Evolutionary conservation across 2,888 invertebrate genomes (phyloP).

Genomic region (Drosophila paranaensis): DNA sequence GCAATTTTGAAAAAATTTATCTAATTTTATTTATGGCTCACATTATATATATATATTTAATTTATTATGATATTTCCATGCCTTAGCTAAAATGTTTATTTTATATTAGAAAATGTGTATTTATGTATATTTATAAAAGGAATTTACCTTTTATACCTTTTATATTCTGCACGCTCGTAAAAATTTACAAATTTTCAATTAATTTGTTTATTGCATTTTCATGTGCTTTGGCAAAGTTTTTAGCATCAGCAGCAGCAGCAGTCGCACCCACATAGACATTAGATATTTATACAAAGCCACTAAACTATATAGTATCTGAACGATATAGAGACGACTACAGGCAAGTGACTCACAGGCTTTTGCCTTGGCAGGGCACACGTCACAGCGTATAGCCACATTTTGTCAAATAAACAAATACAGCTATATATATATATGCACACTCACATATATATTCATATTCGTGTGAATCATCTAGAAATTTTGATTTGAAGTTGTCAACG

Average conservation of each 20-base stretch:
- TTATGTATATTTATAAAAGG: neutral
- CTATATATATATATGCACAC: neutral
- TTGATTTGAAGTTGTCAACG: constrained; percentile 48
- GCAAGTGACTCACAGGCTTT: constrained; percentile 43
- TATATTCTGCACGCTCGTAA: constrained; percentile 5
- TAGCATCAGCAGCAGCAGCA: constrained; percentile 40
- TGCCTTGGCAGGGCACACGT: constrained; percentile 48
- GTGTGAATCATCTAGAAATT: constrained; percentile 44
- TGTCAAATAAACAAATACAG: neutral
- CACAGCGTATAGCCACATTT: constrained; percentile 35
- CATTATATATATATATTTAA: no score
- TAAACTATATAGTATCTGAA: constrained; percentile 18
- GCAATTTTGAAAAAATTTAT: no score
- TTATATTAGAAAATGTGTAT: neutral
- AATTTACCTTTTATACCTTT: constrained; percentile 2
- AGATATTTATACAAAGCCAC: constrained; percentile 14
- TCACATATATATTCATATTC: neutral
- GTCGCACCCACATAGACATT: constrained; percentile 33
- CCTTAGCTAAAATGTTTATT: neutral
- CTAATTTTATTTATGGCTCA: no score
- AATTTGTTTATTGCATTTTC: constrained; percentile 43
- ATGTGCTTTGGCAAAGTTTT: constrained; percentile 13
- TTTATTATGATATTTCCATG: no score
- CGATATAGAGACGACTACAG: constrained; percentile 24
- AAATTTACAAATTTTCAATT: constrained; percentile 30